Evolutionary conservation across 2,797 vertebrate genomes (phyloP), one percentile per base, ranked within the genome.

Genomic region (Denticeps clupeoides): DNA sequence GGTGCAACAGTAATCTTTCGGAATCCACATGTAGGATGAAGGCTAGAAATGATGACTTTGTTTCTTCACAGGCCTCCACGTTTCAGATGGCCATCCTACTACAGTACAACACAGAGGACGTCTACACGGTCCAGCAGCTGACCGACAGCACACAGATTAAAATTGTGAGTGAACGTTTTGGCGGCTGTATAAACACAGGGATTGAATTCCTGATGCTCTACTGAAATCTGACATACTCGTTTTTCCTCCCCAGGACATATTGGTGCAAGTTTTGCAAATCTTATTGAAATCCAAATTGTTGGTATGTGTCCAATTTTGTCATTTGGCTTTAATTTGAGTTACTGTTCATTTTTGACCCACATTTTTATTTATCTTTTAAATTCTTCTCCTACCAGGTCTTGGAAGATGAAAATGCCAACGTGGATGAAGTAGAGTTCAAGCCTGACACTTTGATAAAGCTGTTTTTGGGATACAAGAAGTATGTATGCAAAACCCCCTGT

Each of bases 391-490:
- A n/a, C 11, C 63, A 99, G 95, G 94, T 99, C 71, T 71, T 99
- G 68, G 95, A 99, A 79, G 95, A 99, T 27, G 95, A 99, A 78
- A 96, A 92, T 40, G 93, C 93, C 49, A 99, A 99, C 43, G 91
- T 98, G 40, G 95, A 99, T 55, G 95, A 99, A 57, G 81, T 93
- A 74, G 95, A 99, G 18, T 82, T 97, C 76, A 96, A 96, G 75
- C 90, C 92, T 0, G 95, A 98, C 62, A 98, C 90, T 1, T 85
- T 97, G 81, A 97, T 99, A 77, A 99, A 95, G 42, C 82, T 99
- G 1, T 99, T 89, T 78, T 87, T 99, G 3, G 95, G 94, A 64
- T 99, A 99, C 76, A 99, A 99, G 78, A 99, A 98, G 95, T 99
- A 82, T 86, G 91, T 47, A 25, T 2, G 24, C 5, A 25, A 24